Base-by-base conservation (phyloP, 2,888 invertebrate species). In the Phengaris arion region DNA sequence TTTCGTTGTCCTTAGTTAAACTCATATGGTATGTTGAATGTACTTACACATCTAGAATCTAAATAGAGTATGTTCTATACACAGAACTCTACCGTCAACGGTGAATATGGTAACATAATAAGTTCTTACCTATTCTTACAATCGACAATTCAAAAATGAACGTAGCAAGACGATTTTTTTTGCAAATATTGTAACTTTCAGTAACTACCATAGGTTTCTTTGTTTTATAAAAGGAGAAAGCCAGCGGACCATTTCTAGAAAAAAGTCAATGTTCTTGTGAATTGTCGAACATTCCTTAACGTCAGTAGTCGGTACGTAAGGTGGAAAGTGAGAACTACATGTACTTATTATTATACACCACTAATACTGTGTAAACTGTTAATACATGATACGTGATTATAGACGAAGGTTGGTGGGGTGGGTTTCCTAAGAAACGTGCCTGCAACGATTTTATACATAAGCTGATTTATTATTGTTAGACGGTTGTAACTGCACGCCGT, bases 391-490 rank as follows among this genome's bases (percentile, higher is more conserved):
- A 35, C 54, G 12, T 35, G 35, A 22, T 12, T 52, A 52, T 48
- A 48, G 8, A 51, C 72, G 72, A 22, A 22, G 72, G 72, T 72
- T 72, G 52, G 72, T 51, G 45, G 46, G 68, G 69, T 22, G 52
- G 51, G 70, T 70, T 70, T 72, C 52, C 72, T 52, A 52, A 72
- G 72, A 72, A 72, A 54, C 72, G 72, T 72, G 72, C 72, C 13
- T 13, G 72, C 52, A 52, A 72, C 77, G 76, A 72, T 75, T 76
- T 76, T 76, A 77, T 73, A 77, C 86, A 83, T 87, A 87, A 87
- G 85, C 84, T 85, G 84, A 88, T 91, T 89, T 89, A 88, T 89
- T 89, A 88, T 87, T 89, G 77, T 77, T 76, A 74, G 55, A 48
- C 74, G 68, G 84, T 86, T 72, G 54, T 72, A 54, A 48, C 70